Evolutionary conservation across 2,113 vertebrate species (phyloP).

Genomic region (Regulus satrapa): DNA sequence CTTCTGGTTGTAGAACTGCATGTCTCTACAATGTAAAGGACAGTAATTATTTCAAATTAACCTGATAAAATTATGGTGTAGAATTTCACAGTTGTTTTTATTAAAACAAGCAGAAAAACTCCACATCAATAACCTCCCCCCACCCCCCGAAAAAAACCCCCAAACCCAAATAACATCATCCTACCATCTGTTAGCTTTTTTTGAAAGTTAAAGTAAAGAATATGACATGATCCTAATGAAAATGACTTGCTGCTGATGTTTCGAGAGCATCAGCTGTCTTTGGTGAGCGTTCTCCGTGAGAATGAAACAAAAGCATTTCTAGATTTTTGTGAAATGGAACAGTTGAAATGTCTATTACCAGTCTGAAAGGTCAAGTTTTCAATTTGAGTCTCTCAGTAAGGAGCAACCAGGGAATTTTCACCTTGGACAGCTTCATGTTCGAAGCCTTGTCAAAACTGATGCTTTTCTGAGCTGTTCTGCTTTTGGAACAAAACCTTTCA

Average conservation of each 20-base stretch:
- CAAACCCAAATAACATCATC: background rate
- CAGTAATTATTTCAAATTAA: background rate
- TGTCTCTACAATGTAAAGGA: background rate
- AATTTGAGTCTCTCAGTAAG: background rate
- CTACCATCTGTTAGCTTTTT: background rate
- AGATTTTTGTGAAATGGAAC: background rate
- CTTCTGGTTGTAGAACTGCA: background rate
- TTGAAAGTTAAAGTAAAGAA: background rate
- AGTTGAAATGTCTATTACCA: background rate
- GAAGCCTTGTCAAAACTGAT: background rate
- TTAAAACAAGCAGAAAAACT: background rate
- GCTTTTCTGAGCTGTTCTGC: background rate
- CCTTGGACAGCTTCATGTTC: background rate
- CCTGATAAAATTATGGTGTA: background rate
- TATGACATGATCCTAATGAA: background rate
- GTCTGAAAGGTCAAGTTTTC: background rate
- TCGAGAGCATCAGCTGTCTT: background rate
- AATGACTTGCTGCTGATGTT: background rate
- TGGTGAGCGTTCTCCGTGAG: background rate
- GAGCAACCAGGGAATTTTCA: background rate
- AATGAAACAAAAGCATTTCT: background rate
- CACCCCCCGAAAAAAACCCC: fast-evolving
- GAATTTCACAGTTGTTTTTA: background rate
- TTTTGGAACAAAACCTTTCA: background rate
- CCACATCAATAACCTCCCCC: background rate